Evolutionary conservation across 1,140 invertebrate species (phyloP).

Genomic region (Copidosoma floridanum): DNA sequence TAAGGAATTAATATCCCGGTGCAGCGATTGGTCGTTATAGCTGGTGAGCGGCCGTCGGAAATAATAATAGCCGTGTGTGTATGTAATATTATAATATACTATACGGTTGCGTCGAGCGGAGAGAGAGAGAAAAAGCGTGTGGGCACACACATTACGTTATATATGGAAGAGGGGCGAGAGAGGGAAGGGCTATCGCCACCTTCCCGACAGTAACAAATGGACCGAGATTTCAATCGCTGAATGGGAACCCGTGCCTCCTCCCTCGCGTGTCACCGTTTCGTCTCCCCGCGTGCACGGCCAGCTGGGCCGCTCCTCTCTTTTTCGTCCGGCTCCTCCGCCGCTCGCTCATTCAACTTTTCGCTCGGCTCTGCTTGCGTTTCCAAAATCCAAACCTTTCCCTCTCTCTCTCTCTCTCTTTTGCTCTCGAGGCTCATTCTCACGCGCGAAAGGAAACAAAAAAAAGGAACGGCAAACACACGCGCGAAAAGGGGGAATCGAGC

Average conservation of each 20-base stretch:
- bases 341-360: slow-evolving; percentile 26
- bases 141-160: too few relatives aligned
- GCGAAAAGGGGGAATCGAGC: not conserved
- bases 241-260: slow-evolving; percentile 54
- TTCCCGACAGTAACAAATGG: slow-evolving; percentile 66
- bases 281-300: slow-evolving; percentile 40
- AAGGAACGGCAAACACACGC: too few relatives aligned
- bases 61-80: slow-evolving; percentile 43
- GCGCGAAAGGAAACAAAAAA: slow-evolving; percentile 10
- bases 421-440: slow-evolving; percentile 1
- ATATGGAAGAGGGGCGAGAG: slow-evolving; percentile 42
- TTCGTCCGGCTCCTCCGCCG: slow-evolving; percentile 33
- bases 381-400: not conserved
- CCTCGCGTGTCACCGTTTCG: slow-evolving; percentile 31
- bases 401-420: not conserved
- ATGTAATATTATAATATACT: too few relatives aligned
- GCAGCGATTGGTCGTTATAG: slow-evolving; percentile 52
- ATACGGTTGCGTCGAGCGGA: too few relatives aligned
- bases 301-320: slow-evolving; percentile 34
- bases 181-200: slow-evolving; percentile 58
- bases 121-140: slow-evolving; percentile 22
- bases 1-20: slow-evolving; percentile 54
- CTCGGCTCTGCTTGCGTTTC: too few relatives aligned
- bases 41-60: slow-evolving; percentile 41
- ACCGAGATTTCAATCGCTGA: slow-evolving; percentile 63